Conservation (phyloP, 1,140 invertebrate species). For the Asbolus verrucosus region DNA sequence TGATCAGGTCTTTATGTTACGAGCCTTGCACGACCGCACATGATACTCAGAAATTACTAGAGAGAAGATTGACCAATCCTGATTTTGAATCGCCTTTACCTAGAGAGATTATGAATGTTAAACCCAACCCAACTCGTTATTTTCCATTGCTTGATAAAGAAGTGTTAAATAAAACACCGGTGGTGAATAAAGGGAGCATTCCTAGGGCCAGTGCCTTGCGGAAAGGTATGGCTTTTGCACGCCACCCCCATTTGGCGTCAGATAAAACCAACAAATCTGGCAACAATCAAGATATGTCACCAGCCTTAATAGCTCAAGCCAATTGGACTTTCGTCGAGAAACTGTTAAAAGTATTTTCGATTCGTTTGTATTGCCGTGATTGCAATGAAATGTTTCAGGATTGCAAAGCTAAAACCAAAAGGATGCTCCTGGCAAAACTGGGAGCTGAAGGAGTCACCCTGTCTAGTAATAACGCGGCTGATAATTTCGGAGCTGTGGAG, state of each 20-base stretch:
- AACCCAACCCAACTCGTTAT: constrained; percentile 67
- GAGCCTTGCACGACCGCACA: constrained; percentile 79
- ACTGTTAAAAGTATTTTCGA: constrained; percentile 91
- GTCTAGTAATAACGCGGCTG: constrained; percentile 69
- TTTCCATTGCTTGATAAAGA: constrained; percentile 86
- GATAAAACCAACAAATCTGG: constrained; percentile 65
- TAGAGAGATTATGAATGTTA: constrained; percentile 75
- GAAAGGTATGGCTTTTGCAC: constrained; percentile 56
- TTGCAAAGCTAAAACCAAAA: constrained; percentile 93
- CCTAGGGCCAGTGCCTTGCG: constrained; percentile 61
- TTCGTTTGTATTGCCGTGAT: too few species aligned
- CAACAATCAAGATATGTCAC: constrained; percentile 73
- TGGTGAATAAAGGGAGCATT: constrained; percentile 64
- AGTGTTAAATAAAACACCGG: constrained; percentile 71
- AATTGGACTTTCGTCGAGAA: constrained; percentile 99
- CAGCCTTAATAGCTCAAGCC: constrained; percentile 92
- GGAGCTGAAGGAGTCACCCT: constrained; percentile 92
- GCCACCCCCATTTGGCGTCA: constrained; percentile 51
- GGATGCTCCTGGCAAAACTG: constrained; percentile 98
- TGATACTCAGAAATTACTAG: constrained; percentile 78
- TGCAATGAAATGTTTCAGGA: too few species aligned
- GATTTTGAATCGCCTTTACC: constrained; percentile 85
- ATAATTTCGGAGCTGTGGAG: constrained; percentile 80
- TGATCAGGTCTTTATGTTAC: constrained; percentile 82
- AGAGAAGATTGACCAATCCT: constrained; percentile 78